Conservation (phyloP, 2,888 invertebrate species). For the Empis livida region DNA sequence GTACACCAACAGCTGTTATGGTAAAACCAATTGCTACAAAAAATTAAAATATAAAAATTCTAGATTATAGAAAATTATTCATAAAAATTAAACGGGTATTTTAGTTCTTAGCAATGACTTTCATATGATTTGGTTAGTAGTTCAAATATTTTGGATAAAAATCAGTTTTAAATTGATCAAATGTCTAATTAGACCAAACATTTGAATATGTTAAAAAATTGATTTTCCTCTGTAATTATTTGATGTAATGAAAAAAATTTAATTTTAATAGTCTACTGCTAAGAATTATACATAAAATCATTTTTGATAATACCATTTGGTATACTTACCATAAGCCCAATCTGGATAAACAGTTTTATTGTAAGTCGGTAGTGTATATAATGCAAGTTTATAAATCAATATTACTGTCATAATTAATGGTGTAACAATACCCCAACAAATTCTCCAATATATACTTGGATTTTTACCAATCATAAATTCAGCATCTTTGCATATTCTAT, state of each 20-base stretch:
- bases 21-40: slow-evolving; percentile 36
- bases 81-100: not conserved
- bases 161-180: too few species aligned
- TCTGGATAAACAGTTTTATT: slow-evolving; percentile 45
- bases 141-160: too few species aligned
- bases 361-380: slow-evolving; percentile 47
- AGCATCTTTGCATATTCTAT: slow-evolving; percentile 55
- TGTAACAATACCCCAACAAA: slow-evolving; percentile 65
- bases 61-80: not conserved
- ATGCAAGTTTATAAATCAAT: slow-evolving; percentile 53
- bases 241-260: too few species aligned
- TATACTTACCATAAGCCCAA: slow-evolving; percentile 45
- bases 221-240: too few species aligned
- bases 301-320: not conserved
- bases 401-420: slow-evolving; percentile 58
- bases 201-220: too few species aligned
- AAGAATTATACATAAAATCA: not conserved
- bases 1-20: slow-evolving; percentile 37
- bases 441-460: slow-evolving; percentile 60
- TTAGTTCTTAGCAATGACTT: too few species aligned
- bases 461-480: slow-evolving; percentile 67
- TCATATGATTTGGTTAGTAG: too few species aligned
- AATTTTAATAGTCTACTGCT: too few species aligned
- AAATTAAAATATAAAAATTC: not conserved
- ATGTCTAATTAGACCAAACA: too few species aligned